These are phyloP conservation scores for Halichondria panicea DNA, from an alignment of 37 sponge, comb jelly and placozoan species.

Conservation along the genomic window DNA sequence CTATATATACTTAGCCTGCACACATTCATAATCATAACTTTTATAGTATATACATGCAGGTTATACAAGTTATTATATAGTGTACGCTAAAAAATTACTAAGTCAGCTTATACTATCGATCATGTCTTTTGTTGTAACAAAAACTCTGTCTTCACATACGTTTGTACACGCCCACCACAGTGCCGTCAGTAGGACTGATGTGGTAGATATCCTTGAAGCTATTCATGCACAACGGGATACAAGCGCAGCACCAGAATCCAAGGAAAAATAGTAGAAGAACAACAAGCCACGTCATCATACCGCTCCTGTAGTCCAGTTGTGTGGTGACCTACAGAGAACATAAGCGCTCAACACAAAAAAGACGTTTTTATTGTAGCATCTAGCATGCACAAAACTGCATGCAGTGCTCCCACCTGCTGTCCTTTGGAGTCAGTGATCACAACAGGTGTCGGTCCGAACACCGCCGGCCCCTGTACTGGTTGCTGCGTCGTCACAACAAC, in stretches of 20 bases:
- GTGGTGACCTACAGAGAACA: not conserved
- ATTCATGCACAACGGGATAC: slow-evolving; percentile 9
- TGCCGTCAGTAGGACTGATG: slow-evolving; percentile 22
- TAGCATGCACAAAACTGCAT: too few species aligned
- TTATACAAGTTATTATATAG: too few species aligned
- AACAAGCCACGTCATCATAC: slow-evolving; percentile 23
- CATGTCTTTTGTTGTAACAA: too few species aligned
- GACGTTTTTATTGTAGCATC: too few species aligned
- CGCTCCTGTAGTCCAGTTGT: slow-evolving; percentile 2
- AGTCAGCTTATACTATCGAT: too few species aligned
- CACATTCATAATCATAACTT: too few species aligned
- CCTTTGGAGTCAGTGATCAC: slow-evolving; percentile 11
- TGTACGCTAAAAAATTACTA: too few species aligned
- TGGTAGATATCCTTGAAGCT: slow-evolving; percentile 28
- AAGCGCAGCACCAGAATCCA: not conserved
- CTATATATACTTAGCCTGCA: too few species aligned
- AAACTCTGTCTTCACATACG: not conserved
- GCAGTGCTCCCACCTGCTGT: not conserved
- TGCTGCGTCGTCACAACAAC: not conserved
- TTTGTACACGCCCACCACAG: slow-evolving; percentile 38
- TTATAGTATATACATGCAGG: too few species aligned
- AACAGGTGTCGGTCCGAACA: not conserved
- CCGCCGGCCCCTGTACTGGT: not conserved
- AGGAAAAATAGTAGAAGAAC: not conserved
- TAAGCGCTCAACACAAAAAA: not conserved